phyloP scores from a whole-genome alignment of 1,140 invertebrate genomes.

The Globodera rostochiensis region DNA sequence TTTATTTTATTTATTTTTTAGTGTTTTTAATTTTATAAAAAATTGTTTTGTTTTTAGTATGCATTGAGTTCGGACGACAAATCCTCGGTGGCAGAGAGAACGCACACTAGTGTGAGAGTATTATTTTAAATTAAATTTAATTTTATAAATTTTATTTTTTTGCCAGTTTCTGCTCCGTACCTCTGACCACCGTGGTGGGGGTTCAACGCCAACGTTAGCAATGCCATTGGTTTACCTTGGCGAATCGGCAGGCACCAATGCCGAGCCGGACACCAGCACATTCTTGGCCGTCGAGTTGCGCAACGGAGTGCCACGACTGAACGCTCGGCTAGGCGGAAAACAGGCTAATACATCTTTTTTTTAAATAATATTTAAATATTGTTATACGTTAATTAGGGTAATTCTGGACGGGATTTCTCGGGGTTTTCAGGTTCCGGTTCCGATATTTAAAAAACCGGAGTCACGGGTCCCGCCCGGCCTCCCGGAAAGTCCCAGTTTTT shows the following conservation, averaged over 20 bases:
- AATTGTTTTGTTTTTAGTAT: slow-evolving; percentile 4
- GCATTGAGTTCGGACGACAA: slow-evolving; percentile 14
- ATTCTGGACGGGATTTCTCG: too few relatives aligned
- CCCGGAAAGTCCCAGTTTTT: too few relatives aligned
- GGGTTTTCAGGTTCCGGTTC: too few relatives aligned
- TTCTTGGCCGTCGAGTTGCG: slow-evolving; percentile 24
- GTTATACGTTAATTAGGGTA: too few relatives aligned
- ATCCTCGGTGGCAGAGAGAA: slow-evolving; percentile 9
- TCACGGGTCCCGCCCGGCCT: too few relatives aligned
- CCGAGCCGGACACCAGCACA: slow-evolving; percentile 20
- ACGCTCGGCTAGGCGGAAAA: slow-evolving; percentile 29
- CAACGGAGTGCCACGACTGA: slow-evolving; percentile 19
- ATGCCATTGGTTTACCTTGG: slow-evolving; percentile 36
- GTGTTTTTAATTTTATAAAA: too few relatives aligned
- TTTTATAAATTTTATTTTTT: neutral
- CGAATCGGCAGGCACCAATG: neutral
- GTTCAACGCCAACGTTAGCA: slow-evolving; percentile 8
- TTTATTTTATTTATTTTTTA: too few relatives aligned
- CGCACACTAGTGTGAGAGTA: slow-evolving; percentile 24
- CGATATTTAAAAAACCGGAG: too few relatives aligned
- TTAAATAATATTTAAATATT: neutral
- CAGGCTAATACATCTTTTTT: neutral
- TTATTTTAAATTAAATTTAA: neutral
- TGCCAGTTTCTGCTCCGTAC: slow-evolving; percentile 32
- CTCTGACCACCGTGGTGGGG: neutral